These are phyloP conservation scores for Cynopterus brachyotis DNA, from an alignment of 2,113 vertebrate species.

Conservation along the genomic window DNA sequence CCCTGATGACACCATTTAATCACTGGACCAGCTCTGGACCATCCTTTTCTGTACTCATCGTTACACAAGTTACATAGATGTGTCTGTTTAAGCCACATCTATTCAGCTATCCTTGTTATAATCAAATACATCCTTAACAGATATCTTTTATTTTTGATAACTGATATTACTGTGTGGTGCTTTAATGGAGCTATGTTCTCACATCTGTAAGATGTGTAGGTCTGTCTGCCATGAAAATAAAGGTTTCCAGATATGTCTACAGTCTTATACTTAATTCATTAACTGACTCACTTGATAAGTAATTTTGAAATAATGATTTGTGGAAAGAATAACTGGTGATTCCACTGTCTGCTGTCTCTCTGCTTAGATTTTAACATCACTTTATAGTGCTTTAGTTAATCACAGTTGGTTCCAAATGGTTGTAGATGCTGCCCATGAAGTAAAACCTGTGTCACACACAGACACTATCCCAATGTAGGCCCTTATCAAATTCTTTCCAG, in stretches of 20 bases:
- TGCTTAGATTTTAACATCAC: not conserved
- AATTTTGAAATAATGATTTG: slow-evolving; percentile 21
- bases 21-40: not conserved
- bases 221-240: not conserved
- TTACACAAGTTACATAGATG: not conserved
- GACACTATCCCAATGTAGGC: not conserved
- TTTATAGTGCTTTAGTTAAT: not conserved
- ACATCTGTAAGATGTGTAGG: not conserved
- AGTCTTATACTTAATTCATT: not conserved
- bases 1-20: not conserved
- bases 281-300: not conserved
- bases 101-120: not conserved
- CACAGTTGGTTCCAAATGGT: not conserved
- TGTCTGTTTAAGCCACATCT: not conserved
- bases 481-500: not conserved
- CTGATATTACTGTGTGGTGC: not conserved
- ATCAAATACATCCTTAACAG: not conserved
- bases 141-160: slow-evolving; percentile 11
- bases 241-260: not conserved
- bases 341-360: not conserved
- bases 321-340: not conserved
- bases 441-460: not conserved
- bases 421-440: not conserved
- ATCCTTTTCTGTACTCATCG: not conserved
- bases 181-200: not conserved